A percentile compares a stretch with the other conserved stretches of the same genome.
Conservation (phyloP, 2,113 vertebrate genomes). For the Murina feae region DNA sequence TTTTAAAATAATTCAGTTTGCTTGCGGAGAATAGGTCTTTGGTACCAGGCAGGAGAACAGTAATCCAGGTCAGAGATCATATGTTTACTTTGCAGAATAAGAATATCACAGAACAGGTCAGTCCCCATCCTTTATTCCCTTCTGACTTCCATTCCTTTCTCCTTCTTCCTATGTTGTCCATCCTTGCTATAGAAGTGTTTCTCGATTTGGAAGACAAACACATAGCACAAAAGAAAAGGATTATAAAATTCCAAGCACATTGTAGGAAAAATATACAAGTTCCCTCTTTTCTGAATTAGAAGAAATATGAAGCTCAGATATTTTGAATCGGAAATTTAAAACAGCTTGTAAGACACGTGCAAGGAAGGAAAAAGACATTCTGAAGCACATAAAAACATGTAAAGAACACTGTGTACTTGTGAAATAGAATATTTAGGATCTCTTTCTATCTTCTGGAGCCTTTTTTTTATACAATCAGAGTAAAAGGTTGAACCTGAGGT, state of each 20-base stretch:
- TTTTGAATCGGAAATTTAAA: neutral
- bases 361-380: neutral
- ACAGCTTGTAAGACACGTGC: neutral
- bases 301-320: neutral
- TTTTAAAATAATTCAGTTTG: neutral
- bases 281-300: neutral
- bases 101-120: neutral
- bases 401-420: neutral
- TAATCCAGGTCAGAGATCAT: neutral
- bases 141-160: neutral
- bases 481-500: neutral
- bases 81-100: neutral
- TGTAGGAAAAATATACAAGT: neutral
- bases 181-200: neutral
- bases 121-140: fast-evolving
- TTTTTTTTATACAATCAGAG: neutral
- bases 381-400: neutral
- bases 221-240: neutral
- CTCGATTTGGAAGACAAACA: neutral
- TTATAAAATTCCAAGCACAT: neutral
- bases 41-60: neutral
- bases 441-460: neutral
- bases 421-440: neutral
- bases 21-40: neutral
- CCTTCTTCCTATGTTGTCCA: neutral